Conservation (phyloP, 2,797 vertebrate genomes). For the Sternotherus odoratus region DNA sequence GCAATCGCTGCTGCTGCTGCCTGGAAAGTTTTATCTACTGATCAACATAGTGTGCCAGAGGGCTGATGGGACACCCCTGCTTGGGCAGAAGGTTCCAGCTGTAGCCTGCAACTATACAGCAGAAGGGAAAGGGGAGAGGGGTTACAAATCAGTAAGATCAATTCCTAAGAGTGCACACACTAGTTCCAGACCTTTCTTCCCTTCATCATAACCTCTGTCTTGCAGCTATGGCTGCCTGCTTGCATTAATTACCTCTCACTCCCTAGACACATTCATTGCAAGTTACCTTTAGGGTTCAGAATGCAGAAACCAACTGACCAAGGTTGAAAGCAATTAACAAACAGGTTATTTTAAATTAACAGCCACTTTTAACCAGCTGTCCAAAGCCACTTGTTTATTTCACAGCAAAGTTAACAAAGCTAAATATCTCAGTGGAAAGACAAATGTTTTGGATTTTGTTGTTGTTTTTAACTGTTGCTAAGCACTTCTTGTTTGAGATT, state of each 20-base stretch:
- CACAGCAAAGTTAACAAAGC: background rate
- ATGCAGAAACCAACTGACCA: conserved; percentile 79
- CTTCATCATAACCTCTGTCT: conserved; percentile 81
- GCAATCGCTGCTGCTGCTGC: conserved; percentile 6
- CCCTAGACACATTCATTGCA: conserved; percentile 74
- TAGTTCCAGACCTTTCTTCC: conserved; percentile 56
- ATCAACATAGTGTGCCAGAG: conserved; percentile 80
- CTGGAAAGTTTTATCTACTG: conserved; percentile 80
- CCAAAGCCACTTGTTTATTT: background rate
- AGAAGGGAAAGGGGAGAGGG: conserved; percentile 36
- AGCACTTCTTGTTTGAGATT: conserved; percentile 26
- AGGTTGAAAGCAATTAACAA: conserved; percentile 86
- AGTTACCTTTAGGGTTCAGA: conserved; percentile 81
- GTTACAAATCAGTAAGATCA: conserved; percentile 24
- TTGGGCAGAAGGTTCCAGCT: conserved; percentile 77
- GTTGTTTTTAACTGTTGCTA: background rate
- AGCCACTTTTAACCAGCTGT: conserved; percentile 75
- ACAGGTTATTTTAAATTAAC: conserved; percentile 83
- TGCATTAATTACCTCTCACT: conserved; percentile 84
- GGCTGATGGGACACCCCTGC: conserved; percentile 83
- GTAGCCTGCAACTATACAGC: conserved; percentile 57
- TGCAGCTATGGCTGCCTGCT: conserved; percentile 81
- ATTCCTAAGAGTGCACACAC: conserved; percentile 57
- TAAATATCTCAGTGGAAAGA: background rate
- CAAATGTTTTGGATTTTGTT: background rate